Evolutionary conservation across 2,888 invertebrate species (phyloP).

Genomic region (Brenthis ino): DNA sequence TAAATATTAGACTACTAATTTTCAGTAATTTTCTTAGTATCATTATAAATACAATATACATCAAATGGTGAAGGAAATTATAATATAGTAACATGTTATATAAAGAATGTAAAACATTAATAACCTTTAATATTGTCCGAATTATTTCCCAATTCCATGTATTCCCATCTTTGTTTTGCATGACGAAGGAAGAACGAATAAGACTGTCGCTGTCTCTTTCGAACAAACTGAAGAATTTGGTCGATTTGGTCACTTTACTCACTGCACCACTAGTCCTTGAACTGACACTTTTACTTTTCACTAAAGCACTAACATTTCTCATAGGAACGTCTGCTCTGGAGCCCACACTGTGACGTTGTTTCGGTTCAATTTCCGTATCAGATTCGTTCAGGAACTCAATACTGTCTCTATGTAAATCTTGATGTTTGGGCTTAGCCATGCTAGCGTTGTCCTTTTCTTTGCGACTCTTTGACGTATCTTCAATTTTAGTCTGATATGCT

Average conservation of each 20-base stretch:
- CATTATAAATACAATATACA: no score
- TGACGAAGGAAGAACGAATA: constrained; percentile 91
- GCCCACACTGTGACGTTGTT: constrained; percentile 71
- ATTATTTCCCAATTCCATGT: constrained; percentile 98
- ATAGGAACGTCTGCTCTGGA: constrained; percentile 70
- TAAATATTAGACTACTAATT: no score
- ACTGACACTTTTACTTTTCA: constrained; percentile 78
- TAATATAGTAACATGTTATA: no score
- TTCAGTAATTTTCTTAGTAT: no score
- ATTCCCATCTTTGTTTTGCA: constrained; percentile 89
- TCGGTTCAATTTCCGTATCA: constrained; percentile 68
- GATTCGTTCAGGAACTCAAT: constrained; percentile 71
- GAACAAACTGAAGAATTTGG: constrained; percentile 79
- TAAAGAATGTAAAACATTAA: no score
- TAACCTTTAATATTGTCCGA: constrained; percentile 89
- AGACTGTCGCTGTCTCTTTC: constrained; percentile 85
- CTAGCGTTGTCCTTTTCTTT: constrained; percentile 72
- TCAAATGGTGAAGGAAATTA: no score
- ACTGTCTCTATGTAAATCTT: constrained; percentile 60
- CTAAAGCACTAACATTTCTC: constrained; percentile 72
- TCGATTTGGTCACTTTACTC: constrained; percentile 67
- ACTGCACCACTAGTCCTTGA: constrained; percentile 70
- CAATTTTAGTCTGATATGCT: constrained; percentile 59
- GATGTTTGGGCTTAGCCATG: constrained; percentile 56
- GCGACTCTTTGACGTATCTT: constrained; percentile 62